Base-by-base conservation (phyloP, 2,113 vertebrate species). In the Epinephelus lanceolatus region DNA sequence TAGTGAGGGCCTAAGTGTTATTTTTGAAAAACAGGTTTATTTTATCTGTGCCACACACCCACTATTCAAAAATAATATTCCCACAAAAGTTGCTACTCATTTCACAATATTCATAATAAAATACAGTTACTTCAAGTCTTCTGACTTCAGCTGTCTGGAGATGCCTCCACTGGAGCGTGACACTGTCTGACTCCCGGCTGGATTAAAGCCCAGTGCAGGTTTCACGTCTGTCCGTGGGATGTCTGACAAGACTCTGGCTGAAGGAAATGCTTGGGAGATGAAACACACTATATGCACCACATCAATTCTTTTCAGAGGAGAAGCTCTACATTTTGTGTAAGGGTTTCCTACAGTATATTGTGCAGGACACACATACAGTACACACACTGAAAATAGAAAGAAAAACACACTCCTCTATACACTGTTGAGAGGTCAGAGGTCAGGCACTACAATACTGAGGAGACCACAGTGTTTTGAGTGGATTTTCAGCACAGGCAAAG, bases 381-480 rank as follows among this genome's bases (percentile, higher is more conserved):
- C 78, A 67, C 70, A 79, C 77, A 88, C 37, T 33, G 78, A 85
- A 71, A 96, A 95, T 95, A 95, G 93, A 95, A 45, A 94, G 79
- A 80, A 95, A 96, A 96, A 93, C 95, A 94, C 94, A 96, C 96
- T 95, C 95, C 95, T 95, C 96, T 95, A 96, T 94, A 96, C 95
- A 96, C 95, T 59, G 49, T 84, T 96, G 94, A 76, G 70, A 81
- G 77, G 96, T 96, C 95, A 91, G 93, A 97, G 97, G 96, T 96
- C 96, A 98, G 97, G 97, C 97, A 98, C 97, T 97, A 97, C 96
- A 96, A 98, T 96, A 97, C 96, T 96, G 95, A 97, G 96, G 96
- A 97, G 94, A 97, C 95, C 96, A 97, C 97, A 97, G 96, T 97
- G 96, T 96, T 95, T 95, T 95, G 95, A 97, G 97, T 96, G 96